Percentiles rank a stretch among this genome's conserved stretches.
Evolutionary conservation across 2,797 vertebrate genomes (phyloP).

Genomic region (Sebastes hopkinsi): DNA sequence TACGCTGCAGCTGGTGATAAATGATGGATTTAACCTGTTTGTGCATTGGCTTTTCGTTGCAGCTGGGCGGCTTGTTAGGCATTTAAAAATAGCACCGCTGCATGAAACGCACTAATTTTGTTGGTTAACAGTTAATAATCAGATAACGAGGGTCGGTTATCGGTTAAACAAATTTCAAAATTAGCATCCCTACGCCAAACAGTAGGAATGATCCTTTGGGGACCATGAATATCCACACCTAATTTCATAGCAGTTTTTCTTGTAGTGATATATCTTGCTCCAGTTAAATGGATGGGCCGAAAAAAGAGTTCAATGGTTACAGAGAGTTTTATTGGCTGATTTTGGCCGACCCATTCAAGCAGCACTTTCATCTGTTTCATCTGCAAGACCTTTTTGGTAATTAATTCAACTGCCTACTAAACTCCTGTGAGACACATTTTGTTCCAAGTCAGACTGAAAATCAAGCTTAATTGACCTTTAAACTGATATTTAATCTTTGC

Average conservation of each 20-base stretch:
- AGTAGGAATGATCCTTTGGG: neutral
- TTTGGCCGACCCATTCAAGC: constrained; percentile 37
- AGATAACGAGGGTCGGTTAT: no score
- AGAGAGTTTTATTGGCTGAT: constrained; percentile 44
- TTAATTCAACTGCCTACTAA: constrained; percentile 62
- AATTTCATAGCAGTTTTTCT: neutral
- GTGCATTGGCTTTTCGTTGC: no score
- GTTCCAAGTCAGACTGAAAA: constrained; percentile 54
- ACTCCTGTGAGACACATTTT: constrained; percentile 54
- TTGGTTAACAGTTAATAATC: no score
- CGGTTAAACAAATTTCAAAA: no score
- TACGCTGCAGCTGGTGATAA: no score
- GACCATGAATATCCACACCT: neutral
- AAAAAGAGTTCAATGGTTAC: neutral
- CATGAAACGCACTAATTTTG: no score
- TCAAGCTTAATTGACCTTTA: constrained; percentile 77
- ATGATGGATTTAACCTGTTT: no score
- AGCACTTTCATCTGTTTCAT: constrained; percentile 60
- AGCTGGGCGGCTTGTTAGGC: no score
- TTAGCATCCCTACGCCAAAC: no score
- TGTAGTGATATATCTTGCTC: neutral
- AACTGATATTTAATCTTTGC: constrained; percentile 76
- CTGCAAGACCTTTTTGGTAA: constrained; percentile 64
- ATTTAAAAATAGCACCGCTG: no score
- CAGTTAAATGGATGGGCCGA: neutral